These are phyloP conservation scores for Clarias batrachus DNA, from an alignment of 2,113 vertebrate species.

Conservation along the genomic window DNA sequence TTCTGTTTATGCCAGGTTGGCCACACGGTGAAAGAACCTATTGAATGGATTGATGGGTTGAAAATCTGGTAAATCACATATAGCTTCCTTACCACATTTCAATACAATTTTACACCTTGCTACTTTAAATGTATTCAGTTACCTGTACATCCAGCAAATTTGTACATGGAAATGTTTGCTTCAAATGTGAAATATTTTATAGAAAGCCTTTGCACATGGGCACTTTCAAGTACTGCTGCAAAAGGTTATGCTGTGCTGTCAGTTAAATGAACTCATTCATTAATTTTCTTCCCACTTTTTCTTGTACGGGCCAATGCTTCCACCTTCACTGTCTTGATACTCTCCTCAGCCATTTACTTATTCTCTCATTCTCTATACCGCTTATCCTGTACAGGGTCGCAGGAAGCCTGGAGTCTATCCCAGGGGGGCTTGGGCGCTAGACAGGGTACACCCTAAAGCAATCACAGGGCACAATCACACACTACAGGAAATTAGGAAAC, in stretches of 20 bases:
- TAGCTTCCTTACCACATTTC: not conserved
- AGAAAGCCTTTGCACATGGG: not conserved
- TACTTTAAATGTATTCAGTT: not conserved
- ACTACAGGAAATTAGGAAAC: too few relatives aligned
- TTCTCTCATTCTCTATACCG: too few relatives aligned
- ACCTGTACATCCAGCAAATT: not conserved
- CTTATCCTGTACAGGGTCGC: too few relatives aligned
- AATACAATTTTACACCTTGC: not conserved
- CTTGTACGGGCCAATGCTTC: not conserved
- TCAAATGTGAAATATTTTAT: not conserved
- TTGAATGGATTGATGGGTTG: not conserved
- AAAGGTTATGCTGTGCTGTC: not conserved
- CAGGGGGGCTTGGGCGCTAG: too few relatives aligned
- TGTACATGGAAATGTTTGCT: not conserved
- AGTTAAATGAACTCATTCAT: not conserved
- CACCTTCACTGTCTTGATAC: slow-evolving; percentile 5
- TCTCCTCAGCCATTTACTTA: not conserved
- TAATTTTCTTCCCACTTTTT: not conserved
- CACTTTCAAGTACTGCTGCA: not conserved
- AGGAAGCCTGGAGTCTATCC: too few relatives aligned
- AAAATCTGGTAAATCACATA: not conserved
- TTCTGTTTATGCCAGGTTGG: not conserved
- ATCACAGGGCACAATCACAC: too few relatives aligned
- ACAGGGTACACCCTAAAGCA: too few relatives aligned
- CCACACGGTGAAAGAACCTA: not conserved